phyloP scores from a whole-genome alignment of 1,140 invertebrate species.

The Drosophila trapezifrons region DNA sequence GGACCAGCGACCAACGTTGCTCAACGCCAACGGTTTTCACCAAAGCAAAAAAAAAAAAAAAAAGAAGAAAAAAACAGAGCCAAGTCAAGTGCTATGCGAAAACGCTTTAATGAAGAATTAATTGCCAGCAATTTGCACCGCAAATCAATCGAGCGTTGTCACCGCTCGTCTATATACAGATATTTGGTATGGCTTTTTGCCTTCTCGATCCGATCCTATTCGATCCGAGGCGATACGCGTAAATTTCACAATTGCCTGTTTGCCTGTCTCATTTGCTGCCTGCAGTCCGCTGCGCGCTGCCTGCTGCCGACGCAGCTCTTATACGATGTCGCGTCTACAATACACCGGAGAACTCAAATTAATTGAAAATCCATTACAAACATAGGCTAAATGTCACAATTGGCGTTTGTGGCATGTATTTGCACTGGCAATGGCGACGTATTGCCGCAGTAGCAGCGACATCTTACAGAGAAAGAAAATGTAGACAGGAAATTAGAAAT shows the following conservation, averaged over 20 bases:
- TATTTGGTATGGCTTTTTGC: conserved; percentile 42
- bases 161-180: conserved; percentile 62
- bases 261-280: conserved; percentile 41
- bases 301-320: conserved; percentile 53
- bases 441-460: conserved; percentile 58
- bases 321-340: conserved; percentile 77
- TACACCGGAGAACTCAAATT: conserved; percentile 83
- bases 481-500: too few relatives aligned
- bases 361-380: conserved; percentile 83
- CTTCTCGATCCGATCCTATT: conserved; percentile 1
- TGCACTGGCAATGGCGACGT: conserved; percentile 71
- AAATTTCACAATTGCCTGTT: conserved; percentile 78
- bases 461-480: conserved; percentile 2
- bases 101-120: conserved; percentile 83
- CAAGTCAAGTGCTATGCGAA: conserved; percentile 68
- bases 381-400: conserved; percentile 83
- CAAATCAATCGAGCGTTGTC: conserved; percentile 80
- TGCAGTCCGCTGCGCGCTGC: conserved; percentile 36
- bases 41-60: background rate
- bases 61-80: conserved; percentile 28
- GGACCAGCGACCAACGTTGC: conserved; percentile 23
- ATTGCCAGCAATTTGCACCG: conserved; percentile 82
- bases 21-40: conserved; percentile 65
- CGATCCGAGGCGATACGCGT: conserved; percentile 63
- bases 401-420: conserved; percentile 82